These are phyloP conservation scores for Eupithecia dodoneata DNA, from an alignment of 2,888 invertebrate species.

Conservation along the genomic window DNA sequence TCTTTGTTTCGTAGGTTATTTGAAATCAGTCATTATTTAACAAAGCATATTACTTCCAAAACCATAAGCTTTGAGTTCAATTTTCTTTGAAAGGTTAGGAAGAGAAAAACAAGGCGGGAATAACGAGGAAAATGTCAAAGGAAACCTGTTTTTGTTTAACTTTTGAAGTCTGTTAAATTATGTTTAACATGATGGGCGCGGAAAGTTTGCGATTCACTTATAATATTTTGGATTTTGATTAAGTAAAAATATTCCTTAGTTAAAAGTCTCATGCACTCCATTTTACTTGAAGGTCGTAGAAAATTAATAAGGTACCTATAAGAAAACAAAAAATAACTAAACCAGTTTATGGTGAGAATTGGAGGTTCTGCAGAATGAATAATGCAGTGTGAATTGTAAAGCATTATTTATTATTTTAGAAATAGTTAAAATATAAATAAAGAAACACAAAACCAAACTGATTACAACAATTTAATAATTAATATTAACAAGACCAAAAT, in stretches of 20 bases:
- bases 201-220: constrained; percentile 20
- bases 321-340: too few relatives aligned
- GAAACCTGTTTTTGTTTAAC: constrained; percentile 33
- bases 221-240: constrained; percentile 10
- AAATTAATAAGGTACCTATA: not conserved
- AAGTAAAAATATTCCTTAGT: constrained; percentile 1
- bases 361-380: too few relatives aligned
- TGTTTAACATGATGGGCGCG: constrained; percentile 29
- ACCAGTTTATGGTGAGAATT: too few relatives aligned
- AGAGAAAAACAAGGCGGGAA: constrained; percentile 11
- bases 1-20: not conserved
- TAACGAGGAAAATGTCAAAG: constrained; percentile 33
- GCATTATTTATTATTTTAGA: too few relatives aligned
- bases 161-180: constrained; percentile 35
- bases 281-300: not conserved
- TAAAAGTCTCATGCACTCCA: not conserved
- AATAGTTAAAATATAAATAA: too few relatives aligned
- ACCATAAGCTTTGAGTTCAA: not conserved
- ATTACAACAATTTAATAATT: too few relatives aligned
- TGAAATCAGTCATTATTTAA: not conserved
- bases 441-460: too few relatives aligned
- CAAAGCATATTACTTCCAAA: constrained; percentile 11
- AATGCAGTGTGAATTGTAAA: too few relatives aligned
- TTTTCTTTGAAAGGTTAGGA: not conserved
- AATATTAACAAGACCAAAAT: too few relatives aligned